Evolutionary conservation across 2,797 vertebrate species (phyloP).

Genomic region (Hippocampus kuda): DNA sequence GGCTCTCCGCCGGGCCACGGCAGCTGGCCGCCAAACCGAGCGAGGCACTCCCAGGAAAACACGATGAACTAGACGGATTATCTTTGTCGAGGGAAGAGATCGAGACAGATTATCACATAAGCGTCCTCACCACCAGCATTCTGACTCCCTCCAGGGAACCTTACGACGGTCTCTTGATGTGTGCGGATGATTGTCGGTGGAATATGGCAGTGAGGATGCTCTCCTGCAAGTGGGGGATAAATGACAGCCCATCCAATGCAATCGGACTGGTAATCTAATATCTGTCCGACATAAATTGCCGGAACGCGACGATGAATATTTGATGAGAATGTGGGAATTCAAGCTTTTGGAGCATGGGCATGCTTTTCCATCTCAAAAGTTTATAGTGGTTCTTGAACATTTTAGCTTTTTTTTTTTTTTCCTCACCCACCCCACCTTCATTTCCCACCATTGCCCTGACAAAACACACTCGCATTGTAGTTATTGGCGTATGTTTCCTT

Average conservation of each 20-base stretch:
- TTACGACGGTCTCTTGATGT: slow-evolving; percentile 46
- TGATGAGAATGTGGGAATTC: slow-evolving; percentile 37
- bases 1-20: slow-evolving; percentile 32
- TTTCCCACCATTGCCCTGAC: slow-evolving; percentile 13
- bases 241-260: slow-evolving; percentile 38
- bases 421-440: slow-evolving; percentile 1
- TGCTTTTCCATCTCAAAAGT: background rate
- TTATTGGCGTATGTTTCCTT: slow-evolving; percentile 31
- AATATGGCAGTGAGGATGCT: slow-evolving; percentile 30
- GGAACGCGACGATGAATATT: slow-evolving; percentile 38
- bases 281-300: slow-evolving; percentile 8
- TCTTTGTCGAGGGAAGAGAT: slow-evolving; percentile 64
- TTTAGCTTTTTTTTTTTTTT: slow-evolving; percentile 28
- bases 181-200: slow-evolving; percentile 49
- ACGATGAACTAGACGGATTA: slow-evolving; percentile 65
- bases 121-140: slow-evolving; percentile 56
- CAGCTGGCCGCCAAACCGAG: slow-evolving; percentile 34
- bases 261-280: slow-evolving; percentile 17
- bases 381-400: slow-evolving; percentile 17
- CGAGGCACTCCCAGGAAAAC: slow-evolving; percentile 39
- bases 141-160: slow-evolving; percentile 53
- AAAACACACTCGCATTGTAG: slow-evolving; percentile 28
- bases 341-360: slow-evolving; percentile 8
- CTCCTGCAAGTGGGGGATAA: slow-evolving; percentile 23
- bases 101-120: slow-evolving; percentile 63